A percentile compares a stretch with the other conserved stretches of the same genome.
Conservation (phyloP, 1,140 invertebrate species). For the Patella vulgata region DNA sequence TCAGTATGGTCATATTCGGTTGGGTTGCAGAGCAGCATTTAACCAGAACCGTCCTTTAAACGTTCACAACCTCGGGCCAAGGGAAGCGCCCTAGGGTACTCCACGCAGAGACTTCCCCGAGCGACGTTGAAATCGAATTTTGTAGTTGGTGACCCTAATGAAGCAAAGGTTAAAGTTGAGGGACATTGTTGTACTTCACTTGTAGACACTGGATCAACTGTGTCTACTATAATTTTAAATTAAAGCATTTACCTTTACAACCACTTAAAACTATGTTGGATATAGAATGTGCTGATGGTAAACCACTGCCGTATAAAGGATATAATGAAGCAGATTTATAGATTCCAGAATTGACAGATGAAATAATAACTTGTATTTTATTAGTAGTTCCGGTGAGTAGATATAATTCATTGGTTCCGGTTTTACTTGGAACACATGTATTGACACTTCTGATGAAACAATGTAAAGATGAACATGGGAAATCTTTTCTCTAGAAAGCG, state of each 20-base stretch:
- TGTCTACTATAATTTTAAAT: not conserved
- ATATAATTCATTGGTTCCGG: constrained; percentile 6
- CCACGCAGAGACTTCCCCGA: no score
- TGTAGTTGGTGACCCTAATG: no score
- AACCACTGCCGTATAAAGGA: not conserved
- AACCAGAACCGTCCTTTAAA: no score
- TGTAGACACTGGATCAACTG: no score
- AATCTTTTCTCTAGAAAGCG: not conserved
- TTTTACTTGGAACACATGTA: constrained; percentile 6
- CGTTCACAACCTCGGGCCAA: no score
- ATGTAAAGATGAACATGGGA: not conserved
- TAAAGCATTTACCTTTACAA: not conserved
- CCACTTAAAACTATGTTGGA: not conserved
- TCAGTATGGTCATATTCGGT: no score
- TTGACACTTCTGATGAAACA: not conserved
- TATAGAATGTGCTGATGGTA: constrained; percentile 11
- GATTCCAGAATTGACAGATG: not conserved
- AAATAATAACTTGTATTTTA: not conserved
- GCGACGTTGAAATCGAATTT: no score
- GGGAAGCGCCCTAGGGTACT: no score
- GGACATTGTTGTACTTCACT: no score
- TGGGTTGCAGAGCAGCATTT: no score
- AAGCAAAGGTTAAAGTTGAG: no score
- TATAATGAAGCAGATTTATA: not conserved
- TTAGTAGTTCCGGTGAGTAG: constrained; percentile 8